phyloP scores from a whole-genome alignment of 1,140 invertebrate species.

The Calosoma granatense region DNA sequence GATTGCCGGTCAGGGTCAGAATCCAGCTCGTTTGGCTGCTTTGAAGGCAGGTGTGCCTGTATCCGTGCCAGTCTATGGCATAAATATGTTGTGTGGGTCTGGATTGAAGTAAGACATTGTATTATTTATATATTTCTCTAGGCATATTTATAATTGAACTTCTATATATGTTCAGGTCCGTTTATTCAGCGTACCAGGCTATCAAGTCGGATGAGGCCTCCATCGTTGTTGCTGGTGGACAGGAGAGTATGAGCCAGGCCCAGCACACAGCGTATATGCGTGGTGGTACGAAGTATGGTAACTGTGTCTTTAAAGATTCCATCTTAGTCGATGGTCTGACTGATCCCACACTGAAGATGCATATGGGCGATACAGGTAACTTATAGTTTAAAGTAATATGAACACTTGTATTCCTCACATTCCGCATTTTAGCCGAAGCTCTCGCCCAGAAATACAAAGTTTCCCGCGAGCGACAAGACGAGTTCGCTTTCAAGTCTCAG shows the following conservation, averaged over 20 bases:
- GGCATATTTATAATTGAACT: slow-evolving; percentile 12
- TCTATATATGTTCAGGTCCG: slow-evolving; percentile 40
- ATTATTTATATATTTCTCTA: slow-evolving; percentile 2
- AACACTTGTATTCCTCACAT: not conserved
- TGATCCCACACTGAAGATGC: slow-evolving; percentile 67
- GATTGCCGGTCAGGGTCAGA: slow-evolving; percentile 69
- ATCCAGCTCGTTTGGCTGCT: slow-evolving; percentile 73
- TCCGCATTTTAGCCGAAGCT: slow-evolving; percentile 64
- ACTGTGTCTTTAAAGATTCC: slow-evolving; percentile 53
- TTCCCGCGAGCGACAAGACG: slow-evolving; percentile 64
- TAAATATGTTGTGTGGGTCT: slow-evolving; percentile 83
- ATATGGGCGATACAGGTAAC: slow-evolving; percentile 78
- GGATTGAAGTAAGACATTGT: slow-evolving; percentile 56
- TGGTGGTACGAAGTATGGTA: slow-evolving; percentile 59
- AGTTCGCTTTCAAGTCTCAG: slow-evolving; percentile 64
- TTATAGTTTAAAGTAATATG: slow-evolving; percentile 9
- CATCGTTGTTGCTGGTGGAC: slow-evolving; percentile 70
- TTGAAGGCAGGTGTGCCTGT: slow-evolving; percentile 67
- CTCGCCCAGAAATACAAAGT: slow-evolving; percentile 60
- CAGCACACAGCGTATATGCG: slow-evolving; percentile 61
- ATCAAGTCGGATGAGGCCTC: slow-evolving; percentile 59
- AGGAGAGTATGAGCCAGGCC: slow-evolving; percentile 77
- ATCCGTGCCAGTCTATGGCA: slow-evolving; percentile 57
- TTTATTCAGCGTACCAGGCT: slow-evolving; percentile 57
- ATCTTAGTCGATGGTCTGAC: slow-evolving; percentile 69